phyloP scores from a whole-genome alignment of 2,797 vertebrate genomes.

The Cheirogaleus major region DNA sequence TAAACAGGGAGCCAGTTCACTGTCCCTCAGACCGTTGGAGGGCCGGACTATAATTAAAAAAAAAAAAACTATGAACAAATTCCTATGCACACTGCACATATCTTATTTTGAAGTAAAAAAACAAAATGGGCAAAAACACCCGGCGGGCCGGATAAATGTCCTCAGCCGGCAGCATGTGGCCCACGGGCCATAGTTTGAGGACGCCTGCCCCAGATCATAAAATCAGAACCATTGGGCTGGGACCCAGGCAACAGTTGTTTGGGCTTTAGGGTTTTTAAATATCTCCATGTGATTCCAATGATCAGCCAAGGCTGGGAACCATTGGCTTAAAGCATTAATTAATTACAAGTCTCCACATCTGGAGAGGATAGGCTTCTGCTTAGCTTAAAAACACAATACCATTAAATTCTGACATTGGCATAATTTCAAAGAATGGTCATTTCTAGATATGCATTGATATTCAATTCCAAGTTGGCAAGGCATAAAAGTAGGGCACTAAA shows the following conservation, averaged over 20 bases:
- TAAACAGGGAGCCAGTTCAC: no score
- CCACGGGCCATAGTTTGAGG: no score
- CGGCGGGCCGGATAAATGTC: no score
- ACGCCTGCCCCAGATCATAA: neutral
- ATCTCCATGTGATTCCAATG: neutral
- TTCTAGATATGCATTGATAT: neutral
- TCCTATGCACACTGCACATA: no score
- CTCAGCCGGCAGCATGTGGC: no score
- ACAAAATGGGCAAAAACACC: no score
- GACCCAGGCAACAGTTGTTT: neutral
- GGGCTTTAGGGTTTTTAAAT: neutral
- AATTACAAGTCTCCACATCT: neutral
- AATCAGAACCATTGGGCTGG: neutral
- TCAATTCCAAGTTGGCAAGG: neutral
- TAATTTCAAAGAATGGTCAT: slow-evolving; percentile 33
- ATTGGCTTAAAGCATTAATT: neutral
- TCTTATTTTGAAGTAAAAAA: no score
- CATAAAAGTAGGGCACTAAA: slow-evolving; percentile 26
- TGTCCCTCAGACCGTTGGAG: no score
- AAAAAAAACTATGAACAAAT: no score
- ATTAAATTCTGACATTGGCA: neutral
- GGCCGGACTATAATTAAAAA: no score
- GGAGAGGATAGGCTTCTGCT: neutral
- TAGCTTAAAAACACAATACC: neutral
- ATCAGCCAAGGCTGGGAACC: neutral